Evolutionary conservation across 2,888 invertebrate species (phyloP).

Genomic region (Drymonia ruficornis): DNA sequence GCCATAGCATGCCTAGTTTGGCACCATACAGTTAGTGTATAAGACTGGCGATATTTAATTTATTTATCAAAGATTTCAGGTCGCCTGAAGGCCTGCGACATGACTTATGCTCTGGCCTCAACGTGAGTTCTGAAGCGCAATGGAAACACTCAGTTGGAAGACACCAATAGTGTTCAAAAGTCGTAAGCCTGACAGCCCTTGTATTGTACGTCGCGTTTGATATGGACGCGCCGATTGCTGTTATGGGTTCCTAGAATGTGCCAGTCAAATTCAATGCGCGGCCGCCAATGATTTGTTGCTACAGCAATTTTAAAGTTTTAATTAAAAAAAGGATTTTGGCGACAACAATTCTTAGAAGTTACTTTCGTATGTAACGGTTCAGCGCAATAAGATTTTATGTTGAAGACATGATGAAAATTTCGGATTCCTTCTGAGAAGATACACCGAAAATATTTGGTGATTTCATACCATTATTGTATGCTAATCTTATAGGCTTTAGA

Average conservation of each 20-base stretch:
- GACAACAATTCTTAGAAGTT: not conserved
- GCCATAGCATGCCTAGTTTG: too few relatives aligned
- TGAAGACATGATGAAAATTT: not conserved
- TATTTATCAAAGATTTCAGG: too few relatives aligned
- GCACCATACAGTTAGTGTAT: too few relatives aligned
- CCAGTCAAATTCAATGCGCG: slow-evolving; percentile 50
- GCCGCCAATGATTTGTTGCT: slow-evolving; percentile 53
- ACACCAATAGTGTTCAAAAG: not conserved
- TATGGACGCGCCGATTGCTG: slow-evolving; percentile 44
- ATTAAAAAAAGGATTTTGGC: slow-evolving; percentile 22
- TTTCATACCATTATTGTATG: slow-evolving; percentile 1
- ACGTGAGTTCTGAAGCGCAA: too few relatives aligned
- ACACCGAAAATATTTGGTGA: not conserved
- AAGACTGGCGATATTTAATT: too few relatives aligned
- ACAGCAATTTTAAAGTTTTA: slow-evolving; percentile 38
- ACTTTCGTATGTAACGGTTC: slow-evolving; percentile 12
- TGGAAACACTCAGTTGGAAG: too few relatives aligned
- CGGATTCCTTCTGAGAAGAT: not conserved
- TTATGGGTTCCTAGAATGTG: slow-evolving; percentile 54
- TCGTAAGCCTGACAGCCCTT: slow-evolving; percentile 1
- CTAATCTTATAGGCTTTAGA: not conserved
- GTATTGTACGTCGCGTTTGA: slow-evolving; percentile 32
- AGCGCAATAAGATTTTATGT: slow-evolving; percentile 9
- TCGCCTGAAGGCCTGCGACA: too few relatives aligned
- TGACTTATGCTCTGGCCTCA: too few relatives aligned